phyloP scores from a whole-genome alignment of 2,888 invertebrate genomes.

The Plutella xylostella region DNA sequence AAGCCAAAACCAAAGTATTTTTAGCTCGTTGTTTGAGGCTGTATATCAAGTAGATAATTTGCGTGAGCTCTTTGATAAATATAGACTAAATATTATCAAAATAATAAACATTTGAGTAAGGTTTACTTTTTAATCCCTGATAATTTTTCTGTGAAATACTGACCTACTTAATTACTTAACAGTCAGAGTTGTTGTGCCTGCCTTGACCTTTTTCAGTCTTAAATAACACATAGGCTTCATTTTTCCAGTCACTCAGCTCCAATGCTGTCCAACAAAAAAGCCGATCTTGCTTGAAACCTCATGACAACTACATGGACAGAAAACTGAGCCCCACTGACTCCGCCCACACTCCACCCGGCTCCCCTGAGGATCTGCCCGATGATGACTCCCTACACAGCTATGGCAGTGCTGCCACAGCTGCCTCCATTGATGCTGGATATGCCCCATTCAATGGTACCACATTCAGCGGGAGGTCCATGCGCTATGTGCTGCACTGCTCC shows the following conservation, averaged over 20 bases:
- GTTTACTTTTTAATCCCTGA: too few relatives aligned
- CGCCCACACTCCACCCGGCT: slow-evolving; percentile 72
- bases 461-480: slow-evolving; percentile 76
- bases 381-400: slow-evolving; percentile 86
- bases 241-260: slow-evolving; percentile 60
- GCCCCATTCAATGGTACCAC: slow-evolving; percentile 81
- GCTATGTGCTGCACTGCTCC: slow-evolving; percentile 88
- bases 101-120: too few relatives aligned
- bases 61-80: too few relatives aligned
- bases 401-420: slow-evolving; percentile 82
- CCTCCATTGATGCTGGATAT: slow-evolving; percentile 85
- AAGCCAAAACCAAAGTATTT: too few relatives aligned
- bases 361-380: slow-evolving; percentile 74
- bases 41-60: too few relatives aligned
- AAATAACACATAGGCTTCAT: too few relatives aligned
- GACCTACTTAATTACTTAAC: too few relatives aligned
- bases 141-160: too few relatives aligned
- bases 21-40: too few relatives aligned
- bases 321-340: slow-evolving; percentile 54
- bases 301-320: slow-evolving; percentile 38
- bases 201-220: too few relatives aligned
- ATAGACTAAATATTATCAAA: too few relatives aligned
- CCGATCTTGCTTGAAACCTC: slow-evolving; percentile 48
- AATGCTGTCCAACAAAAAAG: slow-evolving; percentile 41
- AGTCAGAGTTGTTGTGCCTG: too few relatives aligned